These are phyloP conservation scores for Tachuris rubrigastra DNA, from an alignment of 2,113 vertebrate species.

Conservation along the genomic window DNA sequence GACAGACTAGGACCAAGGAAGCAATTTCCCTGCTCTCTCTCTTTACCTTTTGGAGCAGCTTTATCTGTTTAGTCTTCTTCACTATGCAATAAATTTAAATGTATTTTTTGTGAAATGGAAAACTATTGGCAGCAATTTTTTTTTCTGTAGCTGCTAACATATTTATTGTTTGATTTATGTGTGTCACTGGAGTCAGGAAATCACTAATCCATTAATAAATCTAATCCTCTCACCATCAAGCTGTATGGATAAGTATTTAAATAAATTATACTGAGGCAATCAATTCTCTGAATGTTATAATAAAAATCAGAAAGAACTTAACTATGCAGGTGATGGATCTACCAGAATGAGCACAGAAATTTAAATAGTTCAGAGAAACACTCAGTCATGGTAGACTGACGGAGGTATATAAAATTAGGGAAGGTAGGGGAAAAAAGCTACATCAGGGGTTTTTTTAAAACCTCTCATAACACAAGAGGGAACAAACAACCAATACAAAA, in stretches of 20 bases:
- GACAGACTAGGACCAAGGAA: not conserved
- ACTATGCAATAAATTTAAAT: not conserved
- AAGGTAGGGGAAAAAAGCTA: not conserved
- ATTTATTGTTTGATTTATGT: not conserved
- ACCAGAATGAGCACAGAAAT: not conserved
- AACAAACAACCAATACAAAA: not conserved
- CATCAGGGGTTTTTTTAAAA: not conserved
- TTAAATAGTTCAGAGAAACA: not conserved
- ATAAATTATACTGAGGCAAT: not conserved
- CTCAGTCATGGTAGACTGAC: not conserved
- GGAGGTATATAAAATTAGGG: not conserved
- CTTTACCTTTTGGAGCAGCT: not conserved
- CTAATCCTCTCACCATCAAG: slow-evolving; percentile 5
- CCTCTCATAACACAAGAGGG: not conserved
- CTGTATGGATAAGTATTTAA: not conserved
- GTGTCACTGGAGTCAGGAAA: not conserved
- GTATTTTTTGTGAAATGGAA: not conserved
- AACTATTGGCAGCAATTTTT: not conserved
- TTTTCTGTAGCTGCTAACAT: not conserved
- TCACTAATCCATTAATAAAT: not conserved
- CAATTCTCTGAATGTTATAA: not conserved
- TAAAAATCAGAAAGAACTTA: not conserved
- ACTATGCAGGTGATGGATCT: not conserved
- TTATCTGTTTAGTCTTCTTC: not conserved
- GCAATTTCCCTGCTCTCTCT: not conserved